Evolutionary conservation across 2,888 invertebrate species (phyloP), one percentile per base, ranked within the genome.

Genomic region (Heliconius ismenius): DNA sequence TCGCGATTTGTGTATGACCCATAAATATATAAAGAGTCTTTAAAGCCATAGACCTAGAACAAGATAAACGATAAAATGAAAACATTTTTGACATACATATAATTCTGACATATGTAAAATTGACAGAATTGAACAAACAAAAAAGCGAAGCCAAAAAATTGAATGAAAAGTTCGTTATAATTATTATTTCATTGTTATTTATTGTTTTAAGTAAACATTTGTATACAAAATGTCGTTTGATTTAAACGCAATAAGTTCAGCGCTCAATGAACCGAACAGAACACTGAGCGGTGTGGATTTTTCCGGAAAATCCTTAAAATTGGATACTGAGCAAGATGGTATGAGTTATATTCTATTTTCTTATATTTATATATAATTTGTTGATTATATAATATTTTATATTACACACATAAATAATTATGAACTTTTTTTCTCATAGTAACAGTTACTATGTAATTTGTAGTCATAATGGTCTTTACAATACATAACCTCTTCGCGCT

Each of bases 241-340:
- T 88, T 89, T 96, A 67, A 95, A 94, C 77, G 93, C 95, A n/a
- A 90, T 96, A 68, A 91, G 88, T 75, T 85, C 89, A 70, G 95
- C 94, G 28, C 85, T 95, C 62, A 88, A 89, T 83, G 91, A 89
- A 75, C 88, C 95, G 3, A 91, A 87, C 75, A 90, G 91, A 76
- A 87, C 90, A 15, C 86, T 86, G 28, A 93, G 86, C 83, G 97
- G 98, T 72, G 96, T 98, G 24, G 97, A 97, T 85, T 98, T 98
- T 89, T 96, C 97, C 79, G 97, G 97, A 76, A 96, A 96, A 91
- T 96, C 96, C 0, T 89, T 97, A 73, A 98, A 98, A 91, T 95
- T 98, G 83, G 95, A 98, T 87, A 95, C 95, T 0, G 97, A 96
- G 74, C 95, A 96, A 77, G 97, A 98, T 94, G 98, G 98, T 98